Evolutionary conservation across 2,888 invertebrate species (phyloP), one percentile per base, ranked within the genome.

Genomic region (Drosophila cognata): DNA sequence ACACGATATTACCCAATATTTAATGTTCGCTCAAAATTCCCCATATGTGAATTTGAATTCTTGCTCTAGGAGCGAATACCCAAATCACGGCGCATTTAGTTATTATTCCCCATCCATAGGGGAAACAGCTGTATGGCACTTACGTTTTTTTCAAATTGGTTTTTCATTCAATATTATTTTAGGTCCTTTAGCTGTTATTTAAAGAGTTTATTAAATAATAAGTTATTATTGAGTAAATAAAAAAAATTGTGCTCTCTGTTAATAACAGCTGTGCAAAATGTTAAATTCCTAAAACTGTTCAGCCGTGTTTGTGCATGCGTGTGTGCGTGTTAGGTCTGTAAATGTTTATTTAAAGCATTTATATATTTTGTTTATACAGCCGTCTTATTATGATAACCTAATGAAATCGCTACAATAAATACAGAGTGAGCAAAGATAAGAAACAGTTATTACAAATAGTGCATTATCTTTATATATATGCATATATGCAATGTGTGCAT

Each of bases 351-450:
- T 41, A 50, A 29, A 29, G 10, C 43, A 41, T 25, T 48, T 51
- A 31, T 48, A 41, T 8, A 29, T 43, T 41, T 38, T 56, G 50
- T 67, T 66, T 57, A 33, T 13, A 31, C 46, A 60, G 25, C 46
- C 46, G 35, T 33, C 7, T 8, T 33, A 36, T 36, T 18, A 67
- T 60, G 48, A 72, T 67, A 58, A 48, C 21, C 16, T 48, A 60
- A 57, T 77, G 78, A 58, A 48, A n/a, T 29, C 4, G 1, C 46
- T 18, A 11, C 38, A 28, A 10, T 61, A 68, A 73, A 46, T 10
- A 60, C 48, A 43, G 31, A 56, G 76, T 76, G n/a, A 72, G 73
- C 25, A 31, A 25, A 18, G 13, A 31, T 13, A 43, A 18, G 1
- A 4, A 2, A 2, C 1, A n/a, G 7, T 18, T n/a, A 11, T 48